A percentile compares a stretch with the other conserved stretches of the same genome.
Evolutionary conservation across 2,797 vertebrate species (phyloP).

Genomic region (Syncerus caffer): DNA sequence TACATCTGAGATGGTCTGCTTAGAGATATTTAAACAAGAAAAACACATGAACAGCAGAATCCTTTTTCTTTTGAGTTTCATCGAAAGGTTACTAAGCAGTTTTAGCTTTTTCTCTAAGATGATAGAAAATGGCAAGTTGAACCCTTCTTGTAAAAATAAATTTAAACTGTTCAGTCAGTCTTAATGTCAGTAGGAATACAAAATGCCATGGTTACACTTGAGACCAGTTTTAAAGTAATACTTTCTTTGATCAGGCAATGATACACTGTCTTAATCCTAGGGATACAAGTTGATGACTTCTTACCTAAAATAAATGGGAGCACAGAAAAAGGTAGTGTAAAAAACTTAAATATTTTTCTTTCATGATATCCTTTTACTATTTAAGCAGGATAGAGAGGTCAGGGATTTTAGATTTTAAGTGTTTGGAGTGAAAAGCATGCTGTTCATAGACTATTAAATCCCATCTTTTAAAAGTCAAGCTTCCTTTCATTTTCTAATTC

Average conservation of each 20-base stretch:
- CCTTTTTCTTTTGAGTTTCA: conserved; percentile 33
- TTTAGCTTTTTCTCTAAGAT: neutral
- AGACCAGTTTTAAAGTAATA: conserved; percentile 65
- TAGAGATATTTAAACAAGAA: conserved; percentile 10
- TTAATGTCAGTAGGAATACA: conserved; percentile 34
- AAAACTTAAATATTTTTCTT: conserved; percentile 78
- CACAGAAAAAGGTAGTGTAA: conserved; percentile 88
- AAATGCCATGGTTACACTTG: conserved; percentile 39
- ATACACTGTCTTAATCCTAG: conserved; percentile 87
- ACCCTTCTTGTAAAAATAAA: conserved; percentile 38
- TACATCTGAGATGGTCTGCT: neutral
- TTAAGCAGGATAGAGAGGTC: conserved; percentile 50
- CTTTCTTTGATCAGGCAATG: conserved; percentile 80
- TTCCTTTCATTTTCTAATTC: conserved; percentile 35
- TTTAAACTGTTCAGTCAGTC: neutral
- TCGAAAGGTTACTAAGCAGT: neutral
- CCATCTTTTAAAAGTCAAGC: conserved; percentile 33
- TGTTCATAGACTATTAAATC: conserved; percentile 3
- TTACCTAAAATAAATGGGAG: conserved; percentile 90
- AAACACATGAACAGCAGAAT: neutral
- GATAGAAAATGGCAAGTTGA: neutral
- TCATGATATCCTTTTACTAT: conserved; percentile 36
- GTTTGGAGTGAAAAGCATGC: conserved; percentile 18
- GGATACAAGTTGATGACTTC: conserved; percentile 90
- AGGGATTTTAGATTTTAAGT: conserved; percentile 41